Evolutionary conservation across 2,888 invertebrate genomes (phyloP).

Genomic region (Zaprionus bogoriensis): DNA sequence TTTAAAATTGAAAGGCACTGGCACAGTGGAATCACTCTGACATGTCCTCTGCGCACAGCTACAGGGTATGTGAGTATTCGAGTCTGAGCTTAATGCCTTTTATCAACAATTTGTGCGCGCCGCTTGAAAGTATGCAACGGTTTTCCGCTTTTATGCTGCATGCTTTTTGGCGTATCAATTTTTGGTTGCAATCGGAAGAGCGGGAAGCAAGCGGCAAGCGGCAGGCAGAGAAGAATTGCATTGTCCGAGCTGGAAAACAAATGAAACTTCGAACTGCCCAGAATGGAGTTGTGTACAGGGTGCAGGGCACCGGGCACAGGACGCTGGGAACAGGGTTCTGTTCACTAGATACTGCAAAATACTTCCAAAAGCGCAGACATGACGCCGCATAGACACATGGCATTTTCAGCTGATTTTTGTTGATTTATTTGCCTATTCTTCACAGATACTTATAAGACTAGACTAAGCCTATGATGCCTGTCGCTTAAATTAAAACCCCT

Average conservation of each 20-base stretch:
- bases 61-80: slow-evolving; percentile 38
- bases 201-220: not conserved
- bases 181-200: slow-evolving; percentile 37
- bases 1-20: no score
- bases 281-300: no score
- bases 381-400: slow-evolving; percentile 49
- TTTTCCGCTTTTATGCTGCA: slow-evolving; percentile 46
- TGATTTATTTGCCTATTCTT: slow-evolving; percentile 66
- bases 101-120: slow-evolving; percentile 77
- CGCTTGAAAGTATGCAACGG: slow-evolving; percentile 54
- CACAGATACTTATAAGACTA: slow-evolving; percentile 59
- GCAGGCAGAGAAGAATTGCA: slow-evolving; percentile 44
- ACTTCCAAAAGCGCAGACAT: slow-evolving; percentile 53
- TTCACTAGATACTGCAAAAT: no score
- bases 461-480: slow-evolving; percentile 49
- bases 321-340: slow-evolving; percentile 13
- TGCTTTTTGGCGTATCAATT: slow-evolving; percentile 68
- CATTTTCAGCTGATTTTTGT: slow-evolving; percentile 44
- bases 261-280: slow-evolving; percentile 47
- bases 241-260: slow-evolving; percentile 56
- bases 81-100: slow-evolving; percentile 70
- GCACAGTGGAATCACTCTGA: no score
- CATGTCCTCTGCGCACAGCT: no score
- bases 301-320: no score
- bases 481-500: slow-evolving; percentile 64